Evolutionary conservation across 2,113 vertebrate species (phyloP), one percentile per base, ranked within the genome.

Genomic region (Forbesichthys papilliferus): DNA sequence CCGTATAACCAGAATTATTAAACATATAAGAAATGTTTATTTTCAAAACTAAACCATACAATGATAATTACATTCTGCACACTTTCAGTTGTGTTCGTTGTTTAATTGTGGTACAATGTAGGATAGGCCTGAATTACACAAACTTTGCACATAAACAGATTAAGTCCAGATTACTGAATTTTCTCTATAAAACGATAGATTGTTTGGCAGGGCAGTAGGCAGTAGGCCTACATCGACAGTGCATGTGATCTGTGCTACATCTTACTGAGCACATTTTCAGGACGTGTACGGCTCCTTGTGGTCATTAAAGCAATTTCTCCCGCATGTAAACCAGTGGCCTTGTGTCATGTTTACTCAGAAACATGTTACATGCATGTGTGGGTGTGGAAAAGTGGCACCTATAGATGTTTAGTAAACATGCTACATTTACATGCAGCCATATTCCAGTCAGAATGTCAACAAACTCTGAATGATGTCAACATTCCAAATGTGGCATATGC

Each of bases 341-440:
- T 14, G 20, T 84, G 84, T 74, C 84, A 75, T 74, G 72, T 79
- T 81, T 79, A 78, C 84, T 65, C 83, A 61, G 70, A 76, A 68
- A 85, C 80, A 80, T 59, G 70, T 64, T 71, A 61, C 71, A 59
- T 68, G 77, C 72, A 73, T 77, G 84, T 83, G 84, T 83, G 84
- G 61, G 77, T 36, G 61, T 33, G 56, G n/a, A 56, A 63, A 46
- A 20, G 68, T 60, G 69, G 53, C 33, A 71, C 6, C 6, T 13
- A 36, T 65, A 27, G 13, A 76, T 64, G 66, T 73, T 77, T 57
- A 67, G 77, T 77, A 77, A 58, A 68, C 47, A 61, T 46, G 73
- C 47, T 71, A 4, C 54, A 61, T 51, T 53, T 69, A 10, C 36
- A 42, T 42, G 36, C 36, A 42, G 36, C 36, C 36, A 42, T 42